Conservation (phyloP, 2,888 invertebrate genomes). For the Scaptodrosophila latifasciaeformis region DNA sequence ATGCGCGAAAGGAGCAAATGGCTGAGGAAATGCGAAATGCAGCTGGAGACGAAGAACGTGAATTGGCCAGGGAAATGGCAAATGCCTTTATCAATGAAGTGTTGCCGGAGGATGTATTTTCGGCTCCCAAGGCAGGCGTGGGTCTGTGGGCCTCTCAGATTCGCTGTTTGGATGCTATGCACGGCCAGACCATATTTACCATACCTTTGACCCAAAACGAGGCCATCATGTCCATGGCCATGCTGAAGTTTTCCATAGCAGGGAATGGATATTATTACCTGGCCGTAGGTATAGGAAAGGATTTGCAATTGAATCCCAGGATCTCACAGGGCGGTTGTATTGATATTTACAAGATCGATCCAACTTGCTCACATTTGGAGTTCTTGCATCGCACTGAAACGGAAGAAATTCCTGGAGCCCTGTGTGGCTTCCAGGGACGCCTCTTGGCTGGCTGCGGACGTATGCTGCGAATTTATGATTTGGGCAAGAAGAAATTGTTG, state of each 20-base stretch:
- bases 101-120: conserved; percentile 93
- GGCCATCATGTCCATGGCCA: conserved; percentile 91
- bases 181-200: conserved; percentile 85
- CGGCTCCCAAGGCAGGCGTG: conserved; percentile 95
- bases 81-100: conserved; percentile 96
- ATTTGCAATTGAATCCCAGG: conserved; percentile 91
- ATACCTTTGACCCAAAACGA: conserved; percentile 95
- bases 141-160: conserved; percentile 98
- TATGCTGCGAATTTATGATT: conserved; percentile 93
- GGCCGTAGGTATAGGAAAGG: conserved; percentile 94
- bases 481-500: conserved; percentile 96
- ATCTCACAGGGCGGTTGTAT: conserved; percentile 88
- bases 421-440: conserved; percentile 93
- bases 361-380: conserved; percentile 89
- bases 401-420: conserved; percentile 92
- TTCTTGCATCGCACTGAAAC: conserved; percentile 94
- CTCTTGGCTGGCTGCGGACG: conserved; percentile 94
- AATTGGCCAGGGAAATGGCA: conserved; percentile 97
- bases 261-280: conserved; percentile 77
- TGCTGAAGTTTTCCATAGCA: conserved; percentile 85
- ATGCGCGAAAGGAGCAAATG: conserved; percentile 93
- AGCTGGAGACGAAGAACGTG: conserved; percentile 95
- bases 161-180: conserved; percentile 89
- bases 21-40: conserved; percentile 99
- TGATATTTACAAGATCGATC: conserved; percentile 84